phyloP scores from a whole-genome alignment of 2,113 vertebrate genomes.

The Probosciger aterrimus region DNA sequence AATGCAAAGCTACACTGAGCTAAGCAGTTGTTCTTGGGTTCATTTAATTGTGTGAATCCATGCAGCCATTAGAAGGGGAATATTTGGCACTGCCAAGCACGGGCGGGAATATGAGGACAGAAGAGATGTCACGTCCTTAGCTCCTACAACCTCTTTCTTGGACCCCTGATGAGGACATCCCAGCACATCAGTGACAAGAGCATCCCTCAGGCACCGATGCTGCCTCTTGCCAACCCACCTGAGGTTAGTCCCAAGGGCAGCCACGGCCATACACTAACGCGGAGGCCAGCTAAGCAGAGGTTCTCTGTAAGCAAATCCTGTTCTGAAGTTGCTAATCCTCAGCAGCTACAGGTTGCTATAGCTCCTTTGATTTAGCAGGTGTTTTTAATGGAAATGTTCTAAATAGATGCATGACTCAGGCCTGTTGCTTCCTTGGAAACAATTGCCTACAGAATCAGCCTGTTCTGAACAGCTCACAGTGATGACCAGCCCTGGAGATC shows the following conservation, averaged over 20 bases:
- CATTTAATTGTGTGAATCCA: not conserved
- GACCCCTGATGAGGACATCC: not conserved
- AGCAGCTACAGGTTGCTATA: constrained; percentile 60
- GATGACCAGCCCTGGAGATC: constrained; percentile 28
- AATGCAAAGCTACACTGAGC: not conserved
- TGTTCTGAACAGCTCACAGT: not conserved
- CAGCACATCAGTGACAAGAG: not conserved
- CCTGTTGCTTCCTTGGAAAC: constrained; percentile 64
- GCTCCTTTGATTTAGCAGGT: constrained; percentile 59
- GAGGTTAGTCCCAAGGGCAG: not conserved
- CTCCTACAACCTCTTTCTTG: not conserved
- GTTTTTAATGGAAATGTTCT: constrained; percentile 67
- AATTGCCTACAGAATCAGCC: constrained; percentile 47
- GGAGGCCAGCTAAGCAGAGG: not conserved
- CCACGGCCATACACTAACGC: accelerated
- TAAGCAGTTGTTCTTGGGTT: not conserved
- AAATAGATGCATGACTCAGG: constrained; percentile 60
- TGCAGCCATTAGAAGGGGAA: not conserved
- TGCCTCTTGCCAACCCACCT: not conserved
- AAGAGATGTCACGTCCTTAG: not conserved
- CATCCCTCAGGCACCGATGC: not conserved
- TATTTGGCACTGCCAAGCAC: not conserved
- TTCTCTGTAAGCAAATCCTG: constrained; percentile 16
- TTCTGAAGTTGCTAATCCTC: constrained; percentile 45
- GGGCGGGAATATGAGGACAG: not conserved